Evolutionary conservation across 1,140 invertebrate genomes (phyloP).

Genomic region (Dermatophagoides farinae): DNA sequence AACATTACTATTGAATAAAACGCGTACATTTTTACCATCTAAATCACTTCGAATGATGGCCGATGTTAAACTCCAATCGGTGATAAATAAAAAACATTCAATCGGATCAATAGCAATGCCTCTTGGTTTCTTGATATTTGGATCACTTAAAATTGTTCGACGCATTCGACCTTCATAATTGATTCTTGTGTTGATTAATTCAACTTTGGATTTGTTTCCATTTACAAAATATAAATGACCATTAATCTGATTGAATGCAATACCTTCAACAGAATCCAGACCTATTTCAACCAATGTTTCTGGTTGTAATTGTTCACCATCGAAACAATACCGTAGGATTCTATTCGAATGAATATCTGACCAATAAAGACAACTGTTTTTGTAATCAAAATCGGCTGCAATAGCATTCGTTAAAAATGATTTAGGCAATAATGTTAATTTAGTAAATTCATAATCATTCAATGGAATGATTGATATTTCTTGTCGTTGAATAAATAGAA

Average conservation of each 20-base stretch:
- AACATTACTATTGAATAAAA: constrained; percentile 24
- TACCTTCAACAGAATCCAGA: constrained; percentile 65
- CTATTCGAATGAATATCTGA: constrained; percentile 56
- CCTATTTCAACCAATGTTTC: constrained; percentile 49
- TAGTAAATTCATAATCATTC: constrained; percentile 29
- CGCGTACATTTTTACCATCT: constrained; percentile 51
- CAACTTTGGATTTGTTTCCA: constrained; percentile 45
- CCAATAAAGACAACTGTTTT: constrained; percentile 69
- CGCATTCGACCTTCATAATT: constrained; percentile 45
- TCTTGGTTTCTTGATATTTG: constrained; percentile 51
- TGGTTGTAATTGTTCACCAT: constrained; percentile 34
- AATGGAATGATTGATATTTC: constrained; percentile 51
- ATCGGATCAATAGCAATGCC: constrained; percentile 67
- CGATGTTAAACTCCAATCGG: constrained; percentile 60
- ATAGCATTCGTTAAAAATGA: constrained; percentile 52
- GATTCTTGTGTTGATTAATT: constrained; percentile 51
- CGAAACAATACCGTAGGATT: constrained; percentile 55
- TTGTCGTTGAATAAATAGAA: constrained; percentile 51
- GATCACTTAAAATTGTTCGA: constrained; percentile 46
- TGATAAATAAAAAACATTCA: constrained; percentile 57
- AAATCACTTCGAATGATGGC: constrained; percentile 59
- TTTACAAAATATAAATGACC: constrained; percentile 80
- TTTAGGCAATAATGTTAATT: constrained; percentile 40
- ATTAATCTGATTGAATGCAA: constrained; percentile 81
- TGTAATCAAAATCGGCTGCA: constrained; percentile 66